Evolutionary conservation across 2,113 vertebrate species (phyloP), one percentile per base, ranked within the genome.

Genomic region (Anarhynchus alexandrinus): DNA sequence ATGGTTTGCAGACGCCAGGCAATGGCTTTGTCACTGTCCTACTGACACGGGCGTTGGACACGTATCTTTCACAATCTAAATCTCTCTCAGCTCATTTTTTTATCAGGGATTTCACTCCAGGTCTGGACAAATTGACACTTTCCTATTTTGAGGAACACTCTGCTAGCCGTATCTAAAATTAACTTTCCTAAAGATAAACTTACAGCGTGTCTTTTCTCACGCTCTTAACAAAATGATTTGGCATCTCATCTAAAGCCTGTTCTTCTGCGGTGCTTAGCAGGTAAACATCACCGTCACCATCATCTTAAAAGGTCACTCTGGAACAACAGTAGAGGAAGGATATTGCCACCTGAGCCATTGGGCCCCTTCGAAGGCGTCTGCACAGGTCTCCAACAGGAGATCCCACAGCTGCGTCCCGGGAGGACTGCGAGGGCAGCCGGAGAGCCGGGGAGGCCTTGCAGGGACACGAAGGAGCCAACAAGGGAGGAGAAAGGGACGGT

Each of bases 131-230:
- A 85, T 3, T 65, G 81, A 88, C 74, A 57, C 62, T 73, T 91
- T 30, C 15, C 78, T 74, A 36, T 94, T 95, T 34, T 69, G n/a
- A 85, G 49, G 84, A 77, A 58, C 66, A 40, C 55, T 82, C 69
- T 67, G 54, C n/a, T 23, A 16, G 83, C 78, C 15, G 0, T 83
- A 81, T 74, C 91, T 91, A 59, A 94, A 96, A 96, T 96, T 51
- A 91, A 90, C 84, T 81, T 90, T 59, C 74, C 36, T 58, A 77
- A 49, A 93, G 87, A 95, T 90, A 90, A 94, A 93, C 72, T 30
- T 54, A 18, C 12, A 91, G 52, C 4, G 0, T 40, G 49, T 54
- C 86, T 94, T 32, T 54, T 49, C 89, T 94, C 87, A 42, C 43
- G 19, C 70, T 42, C 74, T 27, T 17, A 47, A 86, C 62, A 66